Base-by-base conservation (phyloP, 2,797 vertebrate species). In the Salmo trutta region DNA sequence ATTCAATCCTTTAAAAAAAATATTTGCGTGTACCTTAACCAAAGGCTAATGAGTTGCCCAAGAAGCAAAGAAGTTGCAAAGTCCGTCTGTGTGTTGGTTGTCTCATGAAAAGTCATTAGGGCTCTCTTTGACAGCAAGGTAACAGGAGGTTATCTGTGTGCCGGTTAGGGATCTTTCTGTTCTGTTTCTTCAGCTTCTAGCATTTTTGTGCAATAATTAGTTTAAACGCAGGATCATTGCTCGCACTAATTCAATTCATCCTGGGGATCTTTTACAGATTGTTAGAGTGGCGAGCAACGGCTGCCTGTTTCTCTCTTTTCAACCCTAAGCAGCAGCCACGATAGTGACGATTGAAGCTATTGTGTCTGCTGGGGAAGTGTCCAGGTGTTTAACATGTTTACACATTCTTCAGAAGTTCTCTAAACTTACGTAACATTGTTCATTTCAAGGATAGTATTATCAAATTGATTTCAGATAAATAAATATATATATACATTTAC, bases 31-130 rank as follows among this genome's bases (percentile, higher is more conserved):
- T 24, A 71, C 41, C n/a, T n/a, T 52, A 75, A 66, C 41, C 51
- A 68, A 52, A 24, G 56, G n/a, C 62, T 75, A 51, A 66, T 51
- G 36, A 75, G 41, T 75, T 68, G 24, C 51, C 31, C 31, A 2
- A 54, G 31, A 56, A 15, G 24, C 29, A 69, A 21, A 76, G 31
- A n/a, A 33, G 19, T 59, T 59, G 33, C 21, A 72, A 8, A 68
- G 15, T 68, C 27, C n/a, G 14, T 69, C 5, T 67, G n/a, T 74
- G 73, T 53, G 70, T 67, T 72, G 54, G 15, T 24, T 54, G 56
- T 1, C 21, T 19, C 70, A n/a, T 52, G 52, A 73, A 36, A 33
- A 5, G 14, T 51, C 14, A 17, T 12, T 0, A 33, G 17, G 21
- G 2, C 51, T 71, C 7, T 7, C 31, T 74, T 62, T 64, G 27